Evolutionary conservation across 2,888 invertebrate genomes (phyloP), one percentile per base, ranked within the genome.

Genomic region (Panopea generosa): DNA sequence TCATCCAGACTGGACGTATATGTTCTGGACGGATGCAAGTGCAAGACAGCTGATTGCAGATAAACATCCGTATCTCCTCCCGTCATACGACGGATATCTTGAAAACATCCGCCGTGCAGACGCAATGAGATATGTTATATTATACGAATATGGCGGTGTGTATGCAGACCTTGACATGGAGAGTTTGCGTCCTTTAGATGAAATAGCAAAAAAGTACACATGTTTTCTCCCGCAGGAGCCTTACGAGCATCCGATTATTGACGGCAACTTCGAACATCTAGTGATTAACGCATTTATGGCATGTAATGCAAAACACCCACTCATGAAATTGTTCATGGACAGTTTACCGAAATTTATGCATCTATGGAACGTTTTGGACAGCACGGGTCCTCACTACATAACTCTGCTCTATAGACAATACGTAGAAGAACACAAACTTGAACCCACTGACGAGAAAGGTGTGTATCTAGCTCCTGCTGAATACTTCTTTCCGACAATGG

Each of bases 161-260:
- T 92, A 91, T 78, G 89, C 87, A 0, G 91, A 92, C 63, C 71
- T 91, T 67, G 91, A 92, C 59, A 83, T 90, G 83, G 90, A 91
- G 72, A 88, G 88, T 70, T 76, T 90, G 7, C 56, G 45, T 38
- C 84, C 90, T 1, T 33, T 92, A 6, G 86, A 88, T 33, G 84
- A 84, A 2, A 70, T 89, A 3, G 52, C 68, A n/a, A 57, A 24
- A 49, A 67, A 67, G 50, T 67, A 57, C 27, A 1, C 67, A n/a
- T 90, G 90, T 70, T 83, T 89, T 57, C 60, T 90, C 26, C 84
- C 87, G 2, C 87, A 90, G 70, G 90, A 90, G 65, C 90, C 89
- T 6, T 88, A 86, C 47, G 89, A 86, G 56, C 90, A 90, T 65
- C 86, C 90, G 1, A 82, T 88, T 24, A 66, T 90, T 40, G 89